Conservation (phyloP, 2,797 vertebrate genomes). For the Coluber constrictor region DNA sequence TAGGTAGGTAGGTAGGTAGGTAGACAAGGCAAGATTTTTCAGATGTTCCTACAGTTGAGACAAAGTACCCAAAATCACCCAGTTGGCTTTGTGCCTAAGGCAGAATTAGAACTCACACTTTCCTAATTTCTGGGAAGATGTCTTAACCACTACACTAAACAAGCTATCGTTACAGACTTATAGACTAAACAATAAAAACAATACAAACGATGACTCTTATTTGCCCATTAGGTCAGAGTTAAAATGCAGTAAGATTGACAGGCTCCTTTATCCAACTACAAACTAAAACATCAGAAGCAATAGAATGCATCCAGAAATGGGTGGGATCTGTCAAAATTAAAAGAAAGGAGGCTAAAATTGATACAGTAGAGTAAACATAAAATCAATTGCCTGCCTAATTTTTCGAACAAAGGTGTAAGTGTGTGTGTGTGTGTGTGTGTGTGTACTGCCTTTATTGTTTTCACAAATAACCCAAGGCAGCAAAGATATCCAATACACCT, state of each 20-base stretch:
- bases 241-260: not conserved
- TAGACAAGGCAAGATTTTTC: not conserved
- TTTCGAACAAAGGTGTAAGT: not conserved
- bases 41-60: not conserved
- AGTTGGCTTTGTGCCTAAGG: not conserved
- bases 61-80: not conserved
- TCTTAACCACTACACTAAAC: not conserved
- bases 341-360: not conserved
- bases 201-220: not conserved
- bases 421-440: not conserved
- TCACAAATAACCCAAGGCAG: not conserved
- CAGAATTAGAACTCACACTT: not conserved
- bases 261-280: not conserved
- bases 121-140: not conserved
- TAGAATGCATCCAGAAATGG: not conserved
- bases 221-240: not conserved
- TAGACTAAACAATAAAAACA: not conserved
- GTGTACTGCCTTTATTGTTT: not conserved
- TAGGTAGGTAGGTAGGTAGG: too few relatives aligned
- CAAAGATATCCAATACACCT: not conserved
- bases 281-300: not conserved
- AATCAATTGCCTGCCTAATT: not conserved
- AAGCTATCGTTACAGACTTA: not conserved
- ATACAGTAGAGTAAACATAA: not conserved
- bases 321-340: not conserved